phyloP scores from a whole-genome alignment of 2,113 vertebrate genomes.

The Semnopithecus entellus region DNA sequence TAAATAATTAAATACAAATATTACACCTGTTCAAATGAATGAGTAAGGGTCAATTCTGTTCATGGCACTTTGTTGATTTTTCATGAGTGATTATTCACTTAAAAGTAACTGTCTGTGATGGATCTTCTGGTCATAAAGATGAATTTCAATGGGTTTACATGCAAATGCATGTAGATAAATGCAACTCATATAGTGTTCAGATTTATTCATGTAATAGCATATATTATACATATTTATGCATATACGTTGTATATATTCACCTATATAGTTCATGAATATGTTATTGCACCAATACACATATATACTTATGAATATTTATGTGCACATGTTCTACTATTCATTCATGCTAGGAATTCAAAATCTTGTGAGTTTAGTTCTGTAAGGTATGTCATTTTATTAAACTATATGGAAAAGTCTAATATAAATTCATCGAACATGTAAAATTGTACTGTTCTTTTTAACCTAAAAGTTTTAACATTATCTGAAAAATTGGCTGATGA shows the following conservation, averaged over 20 bases:
- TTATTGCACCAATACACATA: neutral
- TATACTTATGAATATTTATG: neutral
- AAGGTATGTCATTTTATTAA: neutral
- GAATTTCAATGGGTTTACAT: neutral
- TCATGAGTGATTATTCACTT: neutral
- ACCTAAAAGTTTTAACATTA: neutral
- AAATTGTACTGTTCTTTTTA: conserved; percentile 37
- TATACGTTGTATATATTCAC: neutral
- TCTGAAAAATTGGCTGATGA: conserved; percentile 52
- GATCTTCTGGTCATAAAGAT: neutral
- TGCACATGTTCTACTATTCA: neutral
- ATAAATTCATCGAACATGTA: neutral
- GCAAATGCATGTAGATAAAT: neutral
- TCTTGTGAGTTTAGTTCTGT: neutral
- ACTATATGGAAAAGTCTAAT: neutral
- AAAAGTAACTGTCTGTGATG: neutral
- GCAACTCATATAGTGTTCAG: neutral
- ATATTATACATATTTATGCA: neutral
- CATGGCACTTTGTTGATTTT: neutral
- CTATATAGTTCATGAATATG: neutral
- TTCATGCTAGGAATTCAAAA: conserved; percentile 30
- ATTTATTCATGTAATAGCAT: neutral
- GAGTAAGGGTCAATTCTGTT: neutral
- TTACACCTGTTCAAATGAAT: conserved; percentile 28
- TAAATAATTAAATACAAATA: conserved; percentile 46